Evolutionary conservation across 2,888 invertebrate genomes (phyloP).

Genomic region (Epistrophella euchroma): DNA sequence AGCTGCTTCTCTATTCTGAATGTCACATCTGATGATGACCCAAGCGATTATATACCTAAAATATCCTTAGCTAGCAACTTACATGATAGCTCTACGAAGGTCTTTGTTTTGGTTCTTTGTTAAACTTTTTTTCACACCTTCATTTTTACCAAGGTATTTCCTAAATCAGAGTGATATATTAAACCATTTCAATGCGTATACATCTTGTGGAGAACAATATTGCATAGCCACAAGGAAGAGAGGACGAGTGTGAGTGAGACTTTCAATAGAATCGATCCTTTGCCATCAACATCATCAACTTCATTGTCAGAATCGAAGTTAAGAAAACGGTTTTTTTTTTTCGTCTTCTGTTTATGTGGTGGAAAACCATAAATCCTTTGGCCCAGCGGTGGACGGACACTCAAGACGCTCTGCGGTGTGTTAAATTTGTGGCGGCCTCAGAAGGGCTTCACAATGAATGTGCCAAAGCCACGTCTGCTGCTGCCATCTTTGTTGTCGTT

Average conservation of each 20-base stretch:
- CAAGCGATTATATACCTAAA: slow-evolving; percentile 29
- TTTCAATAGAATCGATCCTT: slow-evolving; percentile 73
- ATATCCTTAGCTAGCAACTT: background rate
- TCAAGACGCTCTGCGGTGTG: slow-evolving; percentile 66
- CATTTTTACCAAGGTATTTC: slow-evolving; percentile 47
- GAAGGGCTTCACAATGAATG: slow-evolving; percentile 69
- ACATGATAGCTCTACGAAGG: background rate
- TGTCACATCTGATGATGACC: slow-evolving; percentile 66
- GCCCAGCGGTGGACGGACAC: slow-evolving; percentile 72
- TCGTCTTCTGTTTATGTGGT: slow-evolving; percentile 5
- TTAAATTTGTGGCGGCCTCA: slow-evolving; percentile 71
- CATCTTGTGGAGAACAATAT: slow-evolving; percentile 54
- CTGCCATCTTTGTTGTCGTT: slow-evolving; percentile 65
- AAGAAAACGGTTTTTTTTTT: slow-evolving; percentile 35
- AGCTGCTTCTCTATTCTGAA: slow-evolving; percentile 46
- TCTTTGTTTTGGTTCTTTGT: slow-evolving; percentile 43
- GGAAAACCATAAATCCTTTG: slow-evolving; percentile 71
- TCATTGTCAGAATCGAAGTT: slow-evolving; percentile 56
- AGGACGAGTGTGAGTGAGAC: slow-evolving; percentile 31
- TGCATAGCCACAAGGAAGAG: background rate
- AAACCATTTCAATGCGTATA: slow-evolving; percentile 46
- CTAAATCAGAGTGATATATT: slow-evolving; percentile 75
- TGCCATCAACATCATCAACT: slow-evolving; percentile 68
- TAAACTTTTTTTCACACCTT: slow-evolving; percentile 74
- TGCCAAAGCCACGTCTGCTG: slow-evolving; percentile 73